Percentiles rank a stretch among this genome's conserved stretches.
Conservation (phyloP, 1,140 invertebrate species). For the Chionoecetes opilio region DNA sequence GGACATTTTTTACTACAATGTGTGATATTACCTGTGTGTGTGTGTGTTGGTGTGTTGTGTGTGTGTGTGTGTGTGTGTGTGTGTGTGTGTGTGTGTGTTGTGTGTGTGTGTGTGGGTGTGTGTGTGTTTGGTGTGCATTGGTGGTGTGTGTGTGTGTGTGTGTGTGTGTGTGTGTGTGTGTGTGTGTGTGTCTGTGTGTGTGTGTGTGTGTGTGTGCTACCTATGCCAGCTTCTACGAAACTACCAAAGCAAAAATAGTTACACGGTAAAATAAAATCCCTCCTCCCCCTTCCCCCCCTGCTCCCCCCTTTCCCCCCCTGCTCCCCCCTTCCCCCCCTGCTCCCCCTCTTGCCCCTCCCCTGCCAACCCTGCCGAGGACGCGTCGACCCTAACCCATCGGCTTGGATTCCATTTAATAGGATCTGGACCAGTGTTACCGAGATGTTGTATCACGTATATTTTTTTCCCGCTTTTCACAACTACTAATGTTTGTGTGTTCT, state of each 20-base stretch:
- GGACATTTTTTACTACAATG: neutral
- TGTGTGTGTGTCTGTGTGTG: slow-evolving; percentile 45
- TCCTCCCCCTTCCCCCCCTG: neutral
- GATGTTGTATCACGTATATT: neutral
- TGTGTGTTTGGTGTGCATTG: no score
- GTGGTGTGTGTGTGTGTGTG: slow-evolving; percentile 43
- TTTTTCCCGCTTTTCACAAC: neutral
- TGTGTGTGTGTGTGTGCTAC: slow-evolving; percentile 45
- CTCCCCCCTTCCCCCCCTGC: neutral
- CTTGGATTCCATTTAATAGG: slow-evolving; percentile 76
- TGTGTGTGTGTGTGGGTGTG: slow-evolving; percentile 41
- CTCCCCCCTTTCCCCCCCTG: neutral
- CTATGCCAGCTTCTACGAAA: no score
- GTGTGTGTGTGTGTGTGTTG: slow-evolving; percentile 51
- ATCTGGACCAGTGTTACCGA: slow-evolving; percentile 49
- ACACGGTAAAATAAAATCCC: neutral
- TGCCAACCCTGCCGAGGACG: no score
- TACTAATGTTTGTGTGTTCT: no score
- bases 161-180: slow-evolving; percentile 48
- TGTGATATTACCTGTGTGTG: slow-evolving; percentile 2
- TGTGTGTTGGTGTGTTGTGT: slow-evolving; percentile 54
- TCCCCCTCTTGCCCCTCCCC: neutral
- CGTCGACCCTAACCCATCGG: slow-evolving; percentile 60
- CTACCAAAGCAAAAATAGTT: no score
- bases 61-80: slow-evolving; percentile 40